Percentiles rank a stretch among this genome's conserved stretches.
These are phyloP conservation scores for Eilema griseolum DNA, from an alignment of 2,888 invertebrate species.

Conservation along the genomic window DNA sequence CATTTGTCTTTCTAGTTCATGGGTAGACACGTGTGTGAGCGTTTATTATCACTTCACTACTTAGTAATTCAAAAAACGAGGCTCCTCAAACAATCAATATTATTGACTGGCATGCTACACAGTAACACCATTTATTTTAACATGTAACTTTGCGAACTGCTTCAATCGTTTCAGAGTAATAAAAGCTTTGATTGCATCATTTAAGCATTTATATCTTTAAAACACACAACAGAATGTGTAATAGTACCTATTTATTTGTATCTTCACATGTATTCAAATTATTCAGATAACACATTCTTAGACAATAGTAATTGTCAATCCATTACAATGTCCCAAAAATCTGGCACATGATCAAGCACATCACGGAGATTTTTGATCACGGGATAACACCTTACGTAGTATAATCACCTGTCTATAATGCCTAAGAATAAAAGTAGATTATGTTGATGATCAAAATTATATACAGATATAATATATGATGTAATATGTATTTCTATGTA, in stretches of 20 bases:
- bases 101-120: slow-evolving; percentile 29
- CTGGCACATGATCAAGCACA: slow-evolving; percentile 68
- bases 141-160: neutral
- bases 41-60: slow-evolving; percentile 28
- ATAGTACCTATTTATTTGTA: neutral
- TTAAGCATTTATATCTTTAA: neutral
- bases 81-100: slow-evolving; percentile 44
- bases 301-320: slow-evolving; percentile 26
- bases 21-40: slow-evolving; percentile 17
- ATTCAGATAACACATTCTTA: neutral
- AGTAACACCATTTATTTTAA: slow-evolving; percentile 3
- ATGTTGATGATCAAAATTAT: slow-evolving; percentile 13
- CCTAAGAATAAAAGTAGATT: slow-evolving; percentile 20
- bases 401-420: slow-evolving; percentile 33
- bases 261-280: neutral
- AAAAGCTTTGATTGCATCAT: neutral
- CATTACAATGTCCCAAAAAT: slow-evolving; percentile 54
- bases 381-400: slow-evolving; percentile 58
- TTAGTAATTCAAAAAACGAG: slow-evolving; percentile 43
- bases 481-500: neutral
- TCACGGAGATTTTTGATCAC: too few species aligned
- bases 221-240: neutral
- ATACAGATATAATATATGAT: neutral
- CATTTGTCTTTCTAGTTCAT: slow-evolving; percentile 29
- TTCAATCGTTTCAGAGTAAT: neutral